Base-by-base conservation (phyloP, 23 tunicate species). In the Ciona savignyi region DNA sequence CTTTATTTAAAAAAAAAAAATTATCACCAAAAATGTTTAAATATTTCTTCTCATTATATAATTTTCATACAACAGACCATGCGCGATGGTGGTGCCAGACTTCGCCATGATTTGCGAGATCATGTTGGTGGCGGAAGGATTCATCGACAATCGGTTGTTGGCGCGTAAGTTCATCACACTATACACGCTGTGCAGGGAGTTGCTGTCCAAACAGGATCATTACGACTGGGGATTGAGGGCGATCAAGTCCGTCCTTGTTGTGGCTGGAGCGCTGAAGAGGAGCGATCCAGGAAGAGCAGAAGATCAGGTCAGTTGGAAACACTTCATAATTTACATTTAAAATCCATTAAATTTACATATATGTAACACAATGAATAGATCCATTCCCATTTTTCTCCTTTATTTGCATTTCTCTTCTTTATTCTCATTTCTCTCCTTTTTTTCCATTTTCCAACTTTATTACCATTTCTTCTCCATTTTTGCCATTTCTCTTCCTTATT, bases 101-200 rank as follows among this genome's bases (percentile, higher is more conserved):
- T 93, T 93, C 35, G 98, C 93, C 70, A 86, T 93, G 93, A 93
- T 93, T 31, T 86, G 93, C 66, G 98, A 93, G 73, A 93, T 86
- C 80, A 93, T 93, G 98, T 82, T 93, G 94, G 93, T 93, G 63
- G 98, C 98, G 30, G 98, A 93, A 81, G 98, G 98, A 56, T 93
- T 93, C 74, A 77, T 93, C 31, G 98, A 93, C 77, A 89, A 90
- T 24, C 76, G 93, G 23, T 80, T 86, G 74, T 82, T 93, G 62
- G 98, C 98, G 4, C 75, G 93, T 25, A 93, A 93, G 74, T 93
- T 93, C 88, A 93, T 93, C 84, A 93, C 98, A 1, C 85, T 93
- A 60, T 93, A 93, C 93, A 87, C 98, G 1, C 70, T 93, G 65
- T 93, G 98, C 62, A 81, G 98, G 1, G 98, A 93, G 62, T 78